Evolutionary conservation across 2,113 vertebrate species (phyloP).

Genomic region (Colaptes auratus): DNA sequence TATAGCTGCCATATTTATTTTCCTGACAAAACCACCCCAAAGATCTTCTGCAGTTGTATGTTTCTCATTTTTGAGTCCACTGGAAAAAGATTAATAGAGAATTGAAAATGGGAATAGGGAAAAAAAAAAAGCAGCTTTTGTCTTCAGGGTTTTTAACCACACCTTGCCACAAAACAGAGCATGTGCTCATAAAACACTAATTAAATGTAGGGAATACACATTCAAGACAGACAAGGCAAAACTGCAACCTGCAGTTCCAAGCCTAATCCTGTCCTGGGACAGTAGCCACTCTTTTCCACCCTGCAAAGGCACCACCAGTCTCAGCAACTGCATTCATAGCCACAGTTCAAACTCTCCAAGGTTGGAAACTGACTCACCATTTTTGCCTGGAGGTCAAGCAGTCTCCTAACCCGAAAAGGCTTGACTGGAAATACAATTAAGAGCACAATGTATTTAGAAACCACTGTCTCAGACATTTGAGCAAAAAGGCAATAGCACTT

Average conservation of each 20-base stretch:
- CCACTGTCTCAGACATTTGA: not conserved
- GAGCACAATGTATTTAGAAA: not conserved
- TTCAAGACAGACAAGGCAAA: not conserved
- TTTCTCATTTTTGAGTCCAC: not conserved
- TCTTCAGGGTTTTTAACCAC: not conserved
- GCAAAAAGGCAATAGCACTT: not conserved
- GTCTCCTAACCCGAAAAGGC: slow-evolving; percentile 86
- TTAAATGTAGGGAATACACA: not conserved
- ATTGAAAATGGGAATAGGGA: not conserved
- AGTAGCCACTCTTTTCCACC: not conserved
- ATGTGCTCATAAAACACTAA: not conserved
- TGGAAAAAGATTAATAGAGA: not conserved
- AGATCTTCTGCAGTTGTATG: not conserved
- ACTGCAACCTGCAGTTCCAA: not conserved
- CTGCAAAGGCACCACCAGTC: not conserved
- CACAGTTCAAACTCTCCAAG: not conserved
- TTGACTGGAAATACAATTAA: slow-evolving; percentile 78
- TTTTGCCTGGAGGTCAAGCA: slow-evolving; percentile 89
- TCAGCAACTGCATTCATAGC: not conserved
- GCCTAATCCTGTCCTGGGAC: not conserved
- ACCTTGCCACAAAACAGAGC: not conserved
- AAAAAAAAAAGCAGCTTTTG: not conserved
- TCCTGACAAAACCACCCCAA: not conserved
- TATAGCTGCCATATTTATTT: not conserved
- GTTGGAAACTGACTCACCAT: slow-evolving; percentile 79